Base-by-base conservation (phyloP, 2,888 invertebrate genomes). In the Nomada fucata region DNA sequence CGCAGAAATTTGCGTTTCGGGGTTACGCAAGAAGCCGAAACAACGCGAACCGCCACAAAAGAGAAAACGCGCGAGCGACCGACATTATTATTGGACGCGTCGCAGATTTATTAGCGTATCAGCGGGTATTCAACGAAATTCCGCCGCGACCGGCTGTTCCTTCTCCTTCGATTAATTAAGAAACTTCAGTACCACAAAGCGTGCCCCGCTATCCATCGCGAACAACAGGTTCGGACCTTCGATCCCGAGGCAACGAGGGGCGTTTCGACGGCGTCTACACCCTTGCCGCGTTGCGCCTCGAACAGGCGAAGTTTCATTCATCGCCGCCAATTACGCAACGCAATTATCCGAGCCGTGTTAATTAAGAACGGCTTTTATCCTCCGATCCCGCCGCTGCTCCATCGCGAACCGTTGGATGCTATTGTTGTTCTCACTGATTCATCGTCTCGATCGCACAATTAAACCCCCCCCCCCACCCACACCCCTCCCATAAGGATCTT, bases 11-110 rank as follows among this genome's bases (percentile, higher is more conserved):
- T 52, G 65, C 57, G 63, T 78, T 47, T 79, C 70, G 71, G 23
- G 50, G 53, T 83, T 87, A 85, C 80, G 83, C 82, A 85, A 87
- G 83, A 50, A 36, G 11, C 13, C 42, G 81, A 59, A 76, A 64
- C 23, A 42, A 52, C 26, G 57, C 23, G 72, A 23, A 82, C 69
- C 75, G 74, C 74, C 78, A 74, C 75, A 80, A 85, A 82, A 83
- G 83, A 86, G 85, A 85, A 83, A 87, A 82, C 74, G 82, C 68
- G 53, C 63, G 79, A 76, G 10, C 29, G 11, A 11, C 55, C 63
- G 23, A 63, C 73, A 44, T 73, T 63, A 60, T 73, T 73, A 80
- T 69, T 65, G 79, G 76, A n/a, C 72, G 44, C 74, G 78, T 50
- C 77, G 70, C 76, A 69, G 67, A 80, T 84, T 79, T 78, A 83